Evolutionary conservation across 2,888 invertebrate species (phyloP).

Genomic region (Acronicta alni): DNA sequence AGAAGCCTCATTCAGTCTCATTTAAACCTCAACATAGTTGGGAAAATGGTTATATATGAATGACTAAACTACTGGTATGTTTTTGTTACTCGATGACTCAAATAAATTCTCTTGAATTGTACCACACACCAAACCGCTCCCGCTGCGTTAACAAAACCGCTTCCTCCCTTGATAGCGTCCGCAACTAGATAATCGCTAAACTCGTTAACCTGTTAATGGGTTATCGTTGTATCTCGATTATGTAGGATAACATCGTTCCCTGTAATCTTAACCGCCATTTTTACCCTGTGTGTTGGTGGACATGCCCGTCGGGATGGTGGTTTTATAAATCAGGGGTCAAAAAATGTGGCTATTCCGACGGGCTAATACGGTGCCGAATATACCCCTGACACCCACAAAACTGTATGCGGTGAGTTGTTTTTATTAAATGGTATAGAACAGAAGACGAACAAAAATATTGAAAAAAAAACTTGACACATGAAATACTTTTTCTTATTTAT

Average conservation of each 20-base stretch:
- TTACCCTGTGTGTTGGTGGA: conserved; percentile 32
- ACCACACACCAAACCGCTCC: conserved; percentile 36
- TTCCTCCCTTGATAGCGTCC: conserved; percentile 27
- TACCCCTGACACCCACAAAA: conserved; percentile 62
- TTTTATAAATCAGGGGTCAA: conserved; percentile 19
- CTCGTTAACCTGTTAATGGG: conserved; percentile 71
- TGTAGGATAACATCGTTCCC: conserved; percentile 53
- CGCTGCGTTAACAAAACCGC: conserved; percentile 20
- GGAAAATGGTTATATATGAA: no score
- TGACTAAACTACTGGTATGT: no score
- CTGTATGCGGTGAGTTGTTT: conserved; percentile 65
- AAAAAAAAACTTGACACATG: no score
- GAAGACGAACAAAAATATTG: no score
- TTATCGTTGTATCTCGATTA: conserved; percentile 71
- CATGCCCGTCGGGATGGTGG: conserved; percentile 27
- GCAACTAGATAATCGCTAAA: conserved; percentile 58
- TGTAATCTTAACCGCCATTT: conserved; percentile 41
- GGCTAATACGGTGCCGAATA: conserved; percentile 70
- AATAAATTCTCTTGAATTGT: neutral
- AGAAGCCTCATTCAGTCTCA: no score
- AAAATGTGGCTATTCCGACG: conserved; percentile 79
- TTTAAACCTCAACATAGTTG: no score
- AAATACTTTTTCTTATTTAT: no score
- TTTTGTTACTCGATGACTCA: no score
- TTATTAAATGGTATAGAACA: neutral